These are phyloP conservation scores for Botia almorhae DNA, from an alignment of 2,797 vertebrate species.

Conservation along the genomic window DNA sequence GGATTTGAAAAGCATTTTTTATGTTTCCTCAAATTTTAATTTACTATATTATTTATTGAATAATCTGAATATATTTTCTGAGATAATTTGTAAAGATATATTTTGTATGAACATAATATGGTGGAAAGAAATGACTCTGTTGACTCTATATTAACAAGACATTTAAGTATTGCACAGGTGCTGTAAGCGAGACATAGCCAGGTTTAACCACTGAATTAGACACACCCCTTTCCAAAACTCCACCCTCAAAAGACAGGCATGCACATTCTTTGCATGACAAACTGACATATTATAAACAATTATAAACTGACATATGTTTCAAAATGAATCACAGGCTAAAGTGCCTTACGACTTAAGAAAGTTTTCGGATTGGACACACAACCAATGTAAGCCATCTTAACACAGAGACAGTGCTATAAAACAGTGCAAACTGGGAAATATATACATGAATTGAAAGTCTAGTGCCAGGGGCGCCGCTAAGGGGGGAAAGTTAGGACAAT, in stretches of 20 bases:
- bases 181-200: background rate
- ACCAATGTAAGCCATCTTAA: no score
- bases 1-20: constrained; percentile 63
- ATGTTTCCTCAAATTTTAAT: constrained; percentile 73
- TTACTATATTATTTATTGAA: constrained; percentile 63
- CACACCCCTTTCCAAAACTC: background rate
- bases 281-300: background rate
- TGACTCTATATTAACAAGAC: constrained; percentile 35
- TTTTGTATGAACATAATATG: constrained; percentile 78
- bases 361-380: no score
- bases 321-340: background rate
- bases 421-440: no score
- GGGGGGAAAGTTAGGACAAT: no score
- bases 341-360: background rate
- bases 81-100: constrained; percentile 76
- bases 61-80: constrained; percentile 76
- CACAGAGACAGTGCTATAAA: no score
- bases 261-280: background rate
- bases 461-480: no score
- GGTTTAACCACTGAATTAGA: background rate
- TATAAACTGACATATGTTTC: background rate
- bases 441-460: no score
- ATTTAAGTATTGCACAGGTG: constrained; percentile 7
- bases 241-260: background rate
- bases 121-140: constrained; percentile 38